A percentile compares a stretch with the other conserved stretches of the same genome.
Evolutionary conservation across 2,113 vertebrate genomes (phyloP).

Genomic region (Lamprotornis superbus): DNA sequence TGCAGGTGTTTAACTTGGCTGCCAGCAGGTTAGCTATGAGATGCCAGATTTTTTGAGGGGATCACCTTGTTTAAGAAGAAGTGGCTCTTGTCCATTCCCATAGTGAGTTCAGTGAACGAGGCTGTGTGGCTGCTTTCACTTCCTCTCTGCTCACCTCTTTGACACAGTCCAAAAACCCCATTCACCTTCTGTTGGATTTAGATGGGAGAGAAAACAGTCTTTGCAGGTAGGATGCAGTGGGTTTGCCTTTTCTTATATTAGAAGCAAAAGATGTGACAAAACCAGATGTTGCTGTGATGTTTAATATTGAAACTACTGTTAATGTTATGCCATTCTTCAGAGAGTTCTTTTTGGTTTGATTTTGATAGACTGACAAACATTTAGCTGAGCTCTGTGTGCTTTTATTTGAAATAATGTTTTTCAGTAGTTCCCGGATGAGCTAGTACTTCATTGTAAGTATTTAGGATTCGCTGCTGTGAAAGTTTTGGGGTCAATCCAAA

Average conservation of each 20-base stretch:
- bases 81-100: neutral
- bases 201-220: neutral
- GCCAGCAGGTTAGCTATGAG: neutral
- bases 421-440: neutral
- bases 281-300: neutral
- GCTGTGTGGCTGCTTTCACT: neutral
- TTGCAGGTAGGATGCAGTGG: neutral
- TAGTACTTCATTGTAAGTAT: neutral
- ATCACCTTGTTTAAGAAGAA: slow-evolving; percentile 4
- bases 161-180: neutral
- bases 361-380: neutral
- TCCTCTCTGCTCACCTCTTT: neutral
- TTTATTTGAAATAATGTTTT: neutral
- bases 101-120: neutral
- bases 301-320: neutral
- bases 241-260: neutral
- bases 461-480: neutral
- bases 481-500: neutral
- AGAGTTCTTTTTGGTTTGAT: neutral
- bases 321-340: neutral
- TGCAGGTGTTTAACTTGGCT: slow-evolving; percentile 16
- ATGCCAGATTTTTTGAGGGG: neutral
- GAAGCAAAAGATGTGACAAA: neutral
- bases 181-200: neutral
- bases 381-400: neutral